Conservation (phyloP, 1,140 invertebrate genomes). For the Agrilus planipennis region DNA sequence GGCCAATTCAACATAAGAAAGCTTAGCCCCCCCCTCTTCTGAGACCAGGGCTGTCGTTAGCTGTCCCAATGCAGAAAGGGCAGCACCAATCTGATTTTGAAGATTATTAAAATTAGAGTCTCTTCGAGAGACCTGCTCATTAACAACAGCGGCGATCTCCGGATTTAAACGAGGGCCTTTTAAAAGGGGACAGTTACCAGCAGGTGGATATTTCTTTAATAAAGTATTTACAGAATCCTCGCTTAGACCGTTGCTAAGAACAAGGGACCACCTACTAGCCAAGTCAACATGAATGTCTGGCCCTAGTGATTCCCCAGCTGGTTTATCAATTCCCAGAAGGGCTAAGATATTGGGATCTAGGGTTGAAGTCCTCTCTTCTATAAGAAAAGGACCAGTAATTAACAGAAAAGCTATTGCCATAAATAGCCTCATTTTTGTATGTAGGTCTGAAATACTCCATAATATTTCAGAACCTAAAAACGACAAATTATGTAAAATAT, state of each 20-base stretch:
- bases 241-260: background rate
- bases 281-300: background rate
- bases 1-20: conserved; percentile 4
- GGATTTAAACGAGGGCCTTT: background rate
- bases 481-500: too few species aligned
- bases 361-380: too few species aligned
- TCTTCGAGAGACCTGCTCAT: background rate
- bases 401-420: too few species aligned
- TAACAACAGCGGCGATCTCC: background rate
- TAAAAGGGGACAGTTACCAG: background rate
- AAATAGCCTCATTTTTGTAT: too few species aligned
- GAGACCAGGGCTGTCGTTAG: background rate
- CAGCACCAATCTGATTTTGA: background rate
- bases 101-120: background rate
- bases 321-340: background rate
- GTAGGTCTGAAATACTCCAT: too few species aligned
- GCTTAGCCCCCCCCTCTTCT: background rate
- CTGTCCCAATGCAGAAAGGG: background rate
- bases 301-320: background rate
- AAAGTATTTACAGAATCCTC: background rate
- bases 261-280: background rate
- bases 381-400: too few species aligned
- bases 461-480: too few species aligned
- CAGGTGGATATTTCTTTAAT: background rate
- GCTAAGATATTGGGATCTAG: background rate